A percentile compares a stretch with the other conserved stretches of the same genome.
phyloP scores from a whole-genome alignment of 2,888 invertebrate species.

The Ferrisia virgata region DNA sequence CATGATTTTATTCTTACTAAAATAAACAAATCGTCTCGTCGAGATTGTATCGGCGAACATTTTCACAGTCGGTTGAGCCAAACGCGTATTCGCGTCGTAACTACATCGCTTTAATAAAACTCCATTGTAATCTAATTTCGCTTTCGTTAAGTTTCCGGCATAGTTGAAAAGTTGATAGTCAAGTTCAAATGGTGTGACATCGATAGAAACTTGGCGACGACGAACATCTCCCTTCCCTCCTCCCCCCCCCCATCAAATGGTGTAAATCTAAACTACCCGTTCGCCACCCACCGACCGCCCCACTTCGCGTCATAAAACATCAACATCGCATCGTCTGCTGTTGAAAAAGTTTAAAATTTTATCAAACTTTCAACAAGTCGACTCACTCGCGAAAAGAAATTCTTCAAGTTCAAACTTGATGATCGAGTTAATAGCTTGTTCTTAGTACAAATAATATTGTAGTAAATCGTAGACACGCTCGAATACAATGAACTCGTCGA shows the following conservation, averaged over 20 bases:
- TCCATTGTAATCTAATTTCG: background rate
- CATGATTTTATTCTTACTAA: background rate
- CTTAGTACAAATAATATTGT: background rate
- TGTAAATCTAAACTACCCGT: background rate
- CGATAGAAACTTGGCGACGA: background rate
- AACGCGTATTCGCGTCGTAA: background rate
- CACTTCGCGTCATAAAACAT: background rate
- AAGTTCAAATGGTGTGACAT: constrained; percentile 17
- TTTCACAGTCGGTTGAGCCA: background rate
- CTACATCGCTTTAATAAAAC: background rate
- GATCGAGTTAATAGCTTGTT: background rate
- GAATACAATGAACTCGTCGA: too few relatives aligned
- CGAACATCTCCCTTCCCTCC: too few relatives aligned
- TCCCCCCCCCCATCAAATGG: background rate
- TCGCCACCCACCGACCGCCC: background rate
- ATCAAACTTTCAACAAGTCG: constrained; percentile 15
- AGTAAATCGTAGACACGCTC: too few relatives aligned
- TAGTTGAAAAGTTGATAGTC: constrained; percentile 14
- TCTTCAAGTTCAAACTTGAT: background rate
- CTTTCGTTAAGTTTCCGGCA: constrained; percentile 3
- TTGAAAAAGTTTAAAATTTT: constrained; percentile 10
- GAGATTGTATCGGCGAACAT: background rate
- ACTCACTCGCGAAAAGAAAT: background rate
- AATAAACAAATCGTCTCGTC: background rate
- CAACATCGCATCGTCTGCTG: background rate